Evolutionary conservation across 2,888 invertebrate species (phyloP).

Genomic region (Rhamnusium bicolor): DNA sequence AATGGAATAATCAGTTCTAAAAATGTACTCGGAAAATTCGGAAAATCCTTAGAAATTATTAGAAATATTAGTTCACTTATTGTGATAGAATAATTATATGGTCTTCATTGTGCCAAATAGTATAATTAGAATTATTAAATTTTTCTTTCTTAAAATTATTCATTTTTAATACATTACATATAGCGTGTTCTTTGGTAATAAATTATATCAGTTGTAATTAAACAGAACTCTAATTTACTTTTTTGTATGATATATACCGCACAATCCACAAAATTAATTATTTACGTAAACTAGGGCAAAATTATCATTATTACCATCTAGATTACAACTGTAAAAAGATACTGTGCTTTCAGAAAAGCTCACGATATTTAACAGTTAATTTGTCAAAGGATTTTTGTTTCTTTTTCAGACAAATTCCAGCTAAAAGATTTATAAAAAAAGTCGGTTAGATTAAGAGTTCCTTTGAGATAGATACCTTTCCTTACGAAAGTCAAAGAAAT

Average conservation of each 20-base stretch:
- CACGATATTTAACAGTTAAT: slow-evolving; percentile 4
- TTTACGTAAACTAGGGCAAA: slow-evolving; percentile 12
- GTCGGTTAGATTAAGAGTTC: neutral
- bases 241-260: slow-evolving; percentile 1
- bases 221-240: neutral
- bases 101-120: too few species aligned
- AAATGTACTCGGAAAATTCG: too few species aligned
- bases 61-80: too few species aligned
- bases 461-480: neutral
- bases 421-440: slow-evolving; percentile 3
- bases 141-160: slow-evolving; percentile 1
- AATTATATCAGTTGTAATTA: neutral
- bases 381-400: slow-evolving; percentile 12
- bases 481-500: neutral
- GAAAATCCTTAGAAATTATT: too few species aligned
- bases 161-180: neutral
- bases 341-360: slow-evolving; percentile 13
- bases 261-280: slow-evolving; percentile 1
- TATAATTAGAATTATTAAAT: too few species aligned
- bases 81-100: too few species aligned
- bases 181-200: slow-evolving; percentile 4
- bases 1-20: too few species aligned
- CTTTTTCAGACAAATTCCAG: slow-evolving; percentile 1
- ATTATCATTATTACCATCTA: slow-evolving; percentile 10
- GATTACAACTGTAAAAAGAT: slow-evolving; percentile 9